Conservation (phyloP, 2,113 vertebrate genomes). For the Formicarius rufipectus region DNA sequence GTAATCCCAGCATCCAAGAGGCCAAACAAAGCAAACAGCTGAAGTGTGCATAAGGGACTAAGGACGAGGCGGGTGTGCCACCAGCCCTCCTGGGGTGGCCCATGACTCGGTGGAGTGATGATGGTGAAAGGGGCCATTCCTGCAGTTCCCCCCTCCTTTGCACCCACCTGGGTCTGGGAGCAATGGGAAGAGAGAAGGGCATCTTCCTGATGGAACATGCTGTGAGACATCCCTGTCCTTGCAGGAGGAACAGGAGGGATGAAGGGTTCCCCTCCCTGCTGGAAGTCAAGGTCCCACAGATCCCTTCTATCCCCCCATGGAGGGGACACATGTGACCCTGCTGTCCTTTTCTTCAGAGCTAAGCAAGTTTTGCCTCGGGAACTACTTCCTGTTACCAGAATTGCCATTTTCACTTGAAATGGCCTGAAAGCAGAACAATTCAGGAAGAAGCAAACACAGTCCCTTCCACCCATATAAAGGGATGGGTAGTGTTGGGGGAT, state of each 20-base stretch:
- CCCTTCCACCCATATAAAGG: not conserved
- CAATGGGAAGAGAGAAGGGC: not conserved
- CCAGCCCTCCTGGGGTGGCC: not conserved
- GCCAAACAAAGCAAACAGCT: not conserved
- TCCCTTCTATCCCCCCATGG: not conserved
- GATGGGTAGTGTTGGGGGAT: not conserved
- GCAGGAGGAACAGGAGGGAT: not conserved
- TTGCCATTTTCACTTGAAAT: not conserved
- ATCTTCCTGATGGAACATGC: not conserved
- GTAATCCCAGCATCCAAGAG: not conserved
- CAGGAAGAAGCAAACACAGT: not conserved
- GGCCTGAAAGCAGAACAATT: not conserved
- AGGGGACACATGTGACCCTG: accelerated
- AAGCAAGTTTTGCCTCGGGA: not conserved
- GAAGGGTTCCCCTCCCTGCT: not conserved
- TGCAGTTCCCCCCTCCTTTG: not conserved
- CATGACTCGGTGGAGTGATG: not conserved
- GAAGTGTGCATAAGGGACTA: not conserved
- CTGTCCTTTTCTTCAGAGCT: not conserved
- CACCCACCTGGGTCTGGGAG: not conserved
- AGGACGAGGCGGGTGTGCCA: not conserved
- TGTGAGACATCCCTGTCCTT: not conserved
- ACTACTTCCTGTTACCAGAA: not conserved
- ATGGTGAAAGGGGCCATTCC: not conserved
- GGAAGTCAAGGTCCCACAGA: not conserved